A percentile compares a stretch with the other conserved stretches of the same genome.
phyloP scores from a whole-genome alignment of 2,113 vertebrate genomes.

The Colistium nudipinnis region DNA sequence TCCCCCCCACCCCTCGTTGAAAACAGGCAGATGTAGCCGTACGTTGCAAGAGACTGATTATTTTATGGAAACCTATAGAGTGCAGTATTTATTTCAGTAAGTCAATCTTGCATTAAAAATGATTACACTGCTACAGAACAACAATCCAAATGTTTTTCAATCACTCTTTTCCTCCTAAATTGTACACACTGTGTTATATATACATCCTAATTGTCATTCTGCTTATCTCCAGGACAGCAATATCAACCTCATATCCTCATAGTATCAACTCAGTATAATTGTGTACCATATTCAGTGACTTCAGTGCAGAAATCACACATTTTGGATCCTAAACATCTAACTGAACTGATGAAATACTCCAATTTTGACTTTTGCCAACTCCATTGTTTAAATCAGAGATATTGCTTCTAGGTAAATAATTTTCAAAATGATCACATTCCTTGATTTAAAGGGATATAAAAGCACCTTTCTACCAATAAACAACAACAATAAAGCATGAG shows the following conservation, averaged over 20 bases:
- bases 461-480: constrained; percentile 25
- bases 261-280: constrained; percentile 21
- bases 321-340: constrained; percentile 38
- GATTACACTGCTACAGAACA: constrained; percentile 9
- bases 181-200: constrained; percentile 43
- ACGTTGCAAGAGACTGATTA: constrained; percentile 12
- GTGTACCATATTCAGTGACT: constrained; percentile 25
- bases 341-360: constrained; percentile 42
- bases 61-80: too few species aligned
- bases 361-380: constrained; percentile 46
- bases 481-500: constrained; percentile 43
- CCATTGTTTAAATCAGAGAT: constrained; percentile 27
- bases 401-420: constrained; percentile 54
- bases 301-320: constrained; percentile 34
- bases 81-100: constrained; percentile 14
- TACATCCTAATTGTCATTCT: constrained; percentile 10
- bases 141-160: constrained; percentile 1
- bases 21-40: too few species aligned
- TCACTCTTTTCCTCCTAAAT: background rate
- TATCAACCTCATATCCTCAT: constrained; percentile 3
- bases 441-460: constrained; percentile 34
- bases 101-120: background rate
- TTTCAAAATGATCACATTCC: constrained; percentile 49
- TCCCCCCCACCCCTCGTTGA: too few species aligned
- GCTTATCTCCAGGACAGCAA: constrained; percentile 51